A percentile compares a stretch with the other conserved stretches of the same genome.
phyloP scores from a whole-genome alignment of 2,113 vertebrate species.

The Onychorhynchus coronatus region DNA sequence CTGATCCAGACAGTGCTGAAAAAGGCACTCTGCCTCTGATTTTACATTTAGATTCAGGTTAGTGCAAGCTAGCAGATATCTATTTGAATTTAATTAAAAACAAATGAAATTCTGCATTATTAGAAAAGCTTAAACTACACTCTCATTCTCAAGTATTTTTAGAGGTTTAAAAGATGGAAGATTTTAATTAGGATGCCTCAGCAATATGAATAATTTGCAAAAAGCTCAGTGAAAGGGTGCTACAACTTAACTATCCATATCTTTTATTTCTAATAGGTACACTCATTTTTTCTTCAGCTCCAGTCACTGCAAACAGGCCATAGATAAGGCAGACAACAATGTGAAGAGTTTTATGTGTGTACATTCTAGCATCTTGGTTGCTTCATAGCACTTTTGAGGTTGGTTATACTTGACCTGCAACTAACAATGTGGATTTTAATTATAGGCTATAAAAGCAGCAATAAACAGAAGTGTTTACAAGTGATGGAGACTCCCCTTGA shows the following conservation, averaged over 20 bases:
- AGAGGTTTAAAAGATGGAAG: not conserved
- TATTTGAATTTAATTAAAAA: constrained; percentile 2
- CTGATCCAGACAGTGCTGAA: not conserved
- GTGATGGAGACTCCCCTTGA: not conserved
- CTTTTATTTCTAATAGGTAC: not conserved
- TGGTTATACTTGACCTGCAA: constrained; percentile 10
- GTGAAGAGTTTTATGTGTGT: not conserved
- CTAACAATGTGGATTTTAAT: constrained; percentile 11
- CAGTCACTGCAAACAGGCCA: not conserved
- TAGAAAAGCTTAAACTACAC: not conserved
- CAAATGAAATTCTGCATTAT: not conserved
- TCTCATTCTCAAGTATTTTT: not conserved
- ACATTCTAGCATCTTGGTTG: not conserved
- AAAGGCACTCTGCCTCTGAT: not conserved
- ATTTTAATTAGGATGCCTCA: not conserved
- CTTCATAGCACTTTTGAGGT: not conserved
- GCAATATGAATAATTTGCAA: not conserved
- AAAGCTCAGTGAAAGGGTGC: not conserved
- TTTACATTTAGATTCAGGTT: not conserved
- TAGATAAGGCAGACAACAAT: not conserved
- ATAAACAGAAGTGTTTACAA: not conserved
- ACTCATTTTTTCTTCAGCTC: not conserved
- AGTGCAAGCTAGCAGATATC: not conserved
- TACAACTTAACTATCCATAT: not conserved
- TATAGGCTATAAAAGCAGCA: not conserved